These are phyloP conservation scores for Forbesichthys papilliferus DNA, from an alignment of 2,113 vertebrate genomes.

Conservation along the genomic window DNA sequence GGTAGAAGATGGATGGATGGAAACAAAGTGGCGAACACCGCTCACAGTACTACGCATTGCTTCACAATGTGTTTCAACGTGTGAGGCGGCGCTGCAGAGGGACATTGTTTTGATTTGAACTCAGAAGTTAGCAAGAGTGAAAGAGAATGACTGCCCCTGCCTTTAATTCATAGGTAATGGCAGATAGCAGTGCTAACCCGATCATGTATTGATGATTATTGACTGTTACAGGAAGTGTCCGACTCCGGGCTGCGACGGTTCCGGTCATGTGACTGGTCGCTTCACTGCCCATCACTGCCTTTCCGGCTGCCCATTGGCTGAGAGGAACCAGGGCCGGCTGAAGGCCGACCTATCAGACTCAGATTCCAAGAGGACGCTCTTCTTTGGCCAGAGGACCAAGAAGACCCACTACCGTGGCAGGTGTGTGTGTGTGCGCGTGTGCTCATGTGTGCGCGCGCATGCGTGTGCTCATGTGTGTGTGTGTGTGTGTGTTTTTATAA, in stretches of 20 bases:
- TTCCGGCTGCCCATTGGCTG: slow-evolving; percentile 94
- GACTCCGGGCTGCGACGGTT: slow-evolving; percentile 95
- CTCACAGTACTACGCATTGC: too few species aligned
- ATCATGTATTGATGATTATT: background rate
- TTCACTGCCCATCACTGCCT: slow-evolving; percentile 98
- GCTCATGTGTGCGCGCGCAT: background rate
- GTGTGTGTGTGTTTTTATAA: background rate
- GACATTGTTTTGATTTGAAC: too few species aligned
- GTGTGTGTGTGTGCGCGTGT: slow-evolving; percentile 56
- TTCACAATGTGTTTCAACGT: too few species aligned
- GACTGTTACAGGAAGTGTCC: slow-evolving; percentile 88
- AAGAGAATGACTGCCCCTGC: too few species aligned
- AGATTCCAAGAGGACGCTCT: slow-evolving; percentile 86
- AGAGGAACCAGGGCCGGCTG: slow-evolving; percentile 92
- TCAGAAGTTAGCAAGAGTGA: too few species aligned
- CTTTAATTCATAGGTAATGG: background rate
- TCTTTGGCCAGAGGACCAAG: slow-evolving; percentile 87
- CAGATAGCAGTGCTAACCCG: background rate
- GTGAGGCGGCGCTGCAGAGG: too few species aligned
- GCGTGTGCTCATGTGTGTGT: background rate
- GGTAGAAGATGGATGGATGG: too few species aligned
- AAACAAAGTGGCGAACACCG: too few species aligned
- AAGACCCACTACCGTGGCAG: slow-evolving; percentile 93
- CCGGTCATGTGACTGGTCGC: slow-evolving; percentile 94
- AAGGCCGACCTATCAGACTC: slow-evolving; percentile 90